Evolutionary conservation across 2,797 vertebrate genomes (phyloP).

Genomic region (Clamator glandarius): DNA sequence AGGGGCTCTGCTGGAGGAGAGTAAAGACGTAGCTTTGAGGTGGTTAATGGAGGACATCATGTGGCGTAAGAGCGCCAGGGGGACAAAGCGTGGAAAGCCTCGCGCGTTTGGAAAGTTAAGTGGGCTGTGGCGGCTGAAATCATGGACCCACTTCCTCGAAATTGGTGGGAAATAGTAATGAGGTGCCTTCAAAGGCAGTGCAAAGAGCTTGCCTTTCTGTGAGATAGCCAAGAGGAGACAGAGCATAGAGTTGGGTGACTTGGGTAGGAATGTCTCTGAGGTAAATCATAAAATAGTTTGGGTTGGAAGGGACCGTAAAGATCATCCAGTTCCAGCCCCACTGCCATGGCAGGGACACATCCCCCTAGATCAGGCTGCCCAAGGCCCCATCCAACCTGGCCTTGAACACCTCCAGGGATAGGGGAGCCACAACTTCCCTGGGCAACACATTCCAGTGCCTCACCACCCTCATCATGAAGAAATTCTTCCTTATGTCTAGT

Average conservation of each 20-base stretch:
- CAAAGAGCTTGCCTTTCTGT: background rate
- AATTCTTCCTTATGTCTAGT: too few relatives aligned
- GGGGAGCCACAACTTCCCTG: too few relatives aligned
- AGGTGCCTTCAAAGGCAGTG: background rate
- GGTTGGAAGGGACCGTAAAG: too few relatives aligned
- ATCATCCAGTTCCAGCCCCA: too few relatives aligned
- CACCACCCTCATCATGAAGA: too few relatives aligned
- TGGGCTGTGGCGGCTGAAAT: background rate
- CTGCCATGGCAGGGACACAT: too few relatives aligned
- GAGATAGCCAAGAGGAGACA: background rate
- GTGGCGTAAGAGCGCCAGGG: accelerated
- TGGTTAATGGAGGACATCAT: background rate
- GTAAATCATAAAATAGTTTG: too few relatives aligned
- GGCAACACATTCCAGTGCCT: too few relatives aligned
- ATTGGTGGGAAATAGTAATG: background rate
- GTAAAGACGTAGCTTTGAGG: background rate
- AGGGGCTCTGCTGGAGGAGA: background rate
- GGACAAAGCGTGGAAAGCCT: background rate
- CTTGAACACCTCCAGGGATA: too few relatives aligned
- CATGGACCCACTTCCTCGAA: background rate
- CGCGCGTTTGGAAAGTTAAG: background rate
- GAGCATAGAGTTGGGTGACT: background rate
- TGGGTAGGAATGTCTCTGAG: accelerated
- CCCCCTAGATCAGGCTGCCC: too few relatives aligned
- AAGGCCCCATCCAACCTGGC: too few relatives aligned